Conservation (phyloP, 2,797 vertebrate species). For the Okamejei kenojei region DNA sequence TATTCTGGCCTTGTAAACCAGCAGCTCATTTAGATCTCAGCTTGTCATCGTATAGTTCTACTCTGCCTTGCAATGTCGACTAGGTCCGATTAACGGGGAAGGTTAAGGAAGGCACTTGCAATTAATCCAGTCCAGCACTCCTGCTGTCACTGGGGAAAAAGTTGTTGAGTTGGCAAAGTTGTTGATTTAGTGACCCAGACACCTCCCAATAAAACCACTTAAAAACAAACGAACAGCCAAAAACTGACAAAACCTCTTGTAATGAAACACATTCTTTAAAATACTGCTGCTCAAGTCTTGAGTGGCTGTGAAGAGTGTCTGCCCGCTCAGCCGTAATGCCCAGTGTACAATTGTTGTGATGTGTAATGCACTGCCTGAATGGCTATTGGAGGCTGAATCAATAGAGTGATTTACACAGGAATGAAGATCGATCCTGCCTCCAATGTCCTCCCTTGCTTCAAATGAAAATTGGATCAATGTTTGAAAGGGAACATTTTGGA, state of each 20-base stretch:
- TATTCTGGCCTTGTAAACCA: background rate
- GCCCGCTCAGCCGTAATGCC: background rate
- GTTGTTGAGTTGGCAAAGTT: background rate
- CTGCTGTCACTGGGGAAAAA: background rate
- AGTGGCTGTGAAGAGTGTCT: background rate
- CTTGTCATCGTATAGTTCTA: background rate
- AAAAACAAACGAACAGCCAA: background rate
- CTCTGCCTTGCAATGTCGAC: background rate
- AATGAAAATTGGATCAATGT: background rate
- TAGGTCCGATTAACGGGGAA: background rate
- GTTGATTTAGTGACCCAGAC: background rate
- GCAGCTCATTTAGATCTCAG: background rate
- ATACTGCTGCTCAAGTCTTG: background rate
- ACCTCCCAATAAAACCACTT: background rate
- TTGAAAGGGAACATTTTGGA: background rate
- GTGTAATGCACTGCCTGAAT: background rate
- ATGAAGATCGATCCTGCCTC: background rate
- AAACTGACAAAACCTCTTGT: background rate
- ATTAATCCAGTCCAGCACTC: background rate
- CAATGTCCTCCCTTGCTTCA: background rate
- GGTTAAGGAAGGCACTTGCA: background rate
- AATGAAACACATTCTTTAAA: background rate
- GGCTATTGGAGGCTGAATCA: background rate
- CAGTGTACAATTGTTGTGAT: background rate
- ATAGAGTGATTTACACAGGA: background rate